phyloP scores from a whole-genome alignment of 2,113 vertebrate genomes.

The Nothocercus julius region DNA sequence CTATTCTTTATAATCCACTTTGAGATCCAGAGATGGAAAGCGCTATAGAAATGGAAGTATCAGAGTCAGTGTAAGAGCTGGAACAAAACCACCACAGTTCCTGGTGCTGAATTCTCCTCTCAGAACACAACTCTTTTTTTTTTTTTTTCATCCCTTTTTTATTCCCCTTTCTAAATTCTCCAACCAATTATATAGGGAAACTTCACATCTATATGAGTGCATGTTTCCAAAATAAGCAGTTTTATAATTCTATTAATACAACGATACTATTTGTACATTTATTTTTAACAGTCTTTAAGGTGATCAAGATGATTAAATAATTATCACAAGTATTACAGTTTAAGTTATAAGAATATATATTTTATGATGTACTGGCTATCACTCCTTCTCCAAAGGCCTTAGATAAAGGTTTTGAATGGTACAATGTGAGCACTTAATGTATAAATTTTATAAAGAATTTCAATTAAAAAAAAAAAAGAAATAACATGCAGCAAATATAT shows the following conservation, averaged over 20 bases:
- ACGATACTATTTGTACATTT: neutral
- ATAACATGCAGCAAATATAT: neutral
- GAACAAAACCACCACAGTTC: constrained; percentile 58
- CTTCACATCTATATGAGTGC: neutral
- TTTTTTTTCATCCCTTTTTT: constrained; percentile 7
- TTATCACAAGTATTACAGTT: neutral
- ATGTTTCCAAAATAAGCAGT: neutral
- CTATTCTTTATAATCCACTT: constrained; percentile 78
- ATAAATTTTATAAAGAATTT: neutral
- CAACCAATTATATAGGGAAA: neutral
- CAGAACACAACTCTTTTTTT: constrained; percentile 46
- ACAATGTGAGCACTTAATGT: neutral
- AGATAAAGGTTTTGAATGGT: neutral
- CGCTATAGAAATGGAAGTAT: constrained; percentile 74
- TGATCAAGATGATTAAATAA: neutral
- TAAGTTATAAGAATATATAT: neutral
- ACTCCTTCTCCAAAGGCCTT: neutral
- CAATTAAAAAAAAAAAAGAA: neutral
- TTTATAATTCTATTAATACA: constrained; percentile 3
- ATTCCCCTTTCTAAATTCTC: neutral
- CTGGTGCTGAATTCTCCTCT: constrained; percentile 58
- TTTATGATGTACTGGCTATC: neutral
- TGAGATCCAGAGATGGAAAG: constrained; percentile 77
- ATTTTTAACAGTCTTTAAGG: neutral
- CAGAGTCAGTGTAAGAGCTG: constrained; percentile 69